Conservation (phyloP, 2,113 vertebrate species). For the Limanda limanda region DNA sequence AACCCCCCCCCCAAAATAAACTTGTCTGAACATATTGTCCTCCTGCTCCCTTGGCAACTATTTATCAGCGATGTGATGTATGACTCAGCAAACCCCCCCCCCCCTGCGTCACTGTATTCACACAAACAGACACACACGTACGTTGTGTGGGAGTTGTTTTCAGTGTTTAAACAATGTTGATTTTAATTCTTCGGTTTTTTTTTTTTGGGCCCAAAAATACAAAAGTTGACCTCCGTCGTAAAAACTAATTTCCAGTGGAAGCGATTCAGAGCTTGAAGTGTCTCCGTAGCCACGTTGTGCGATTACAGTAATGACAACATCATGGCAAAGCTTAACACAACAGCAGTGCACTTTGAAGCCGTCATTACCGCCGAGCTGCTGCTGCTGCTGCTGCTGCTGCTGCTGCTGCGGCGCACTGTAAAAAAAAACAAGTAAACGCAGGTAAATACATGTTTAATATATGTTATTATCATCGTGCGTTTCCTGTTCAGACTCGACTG, state of each 20-base stretch:
- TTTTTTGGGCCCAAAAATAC: too few species aligned
- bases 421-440: too few species aligned
- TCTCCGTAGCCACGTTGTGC: conserved; percentile 27
- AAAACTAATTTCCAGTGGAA: conserved; percentile 3
- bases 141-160: too few species aligned
- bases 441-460: neutral
- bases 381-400: too few species aligned
- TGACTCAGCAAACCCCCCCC: conserved; percentile 46
- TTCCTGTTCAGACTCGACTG: neutral
- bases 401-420: too few species aligned
- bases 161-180: too few species aligned
- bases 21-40: conserved; percentile 73
- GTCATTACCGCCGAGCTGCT: too few species aligned
- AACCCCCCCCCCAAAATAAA: conserved; percentile 51
- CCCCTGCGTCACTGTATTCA: too few species aligned
- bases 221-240: conserved; percentile 11
- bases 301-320: conserved; percentile 60
- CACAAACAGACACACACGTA: neutral
- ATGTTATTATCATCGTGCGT: neutral
- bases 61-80: conserved; percentile 36
- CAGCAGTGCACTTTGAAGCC: too few species aligned
- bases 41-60: conserved; percentile 33
- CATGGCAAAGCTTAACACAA: too few species aligned
- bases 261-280: conserved; percentile 14
- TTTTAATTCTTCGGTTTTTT: too few species aligned